Evolutionary conservation across 2,888 invertebrate species (phyloP).

Genomic region (Halictus quadricinctus): DNA sequence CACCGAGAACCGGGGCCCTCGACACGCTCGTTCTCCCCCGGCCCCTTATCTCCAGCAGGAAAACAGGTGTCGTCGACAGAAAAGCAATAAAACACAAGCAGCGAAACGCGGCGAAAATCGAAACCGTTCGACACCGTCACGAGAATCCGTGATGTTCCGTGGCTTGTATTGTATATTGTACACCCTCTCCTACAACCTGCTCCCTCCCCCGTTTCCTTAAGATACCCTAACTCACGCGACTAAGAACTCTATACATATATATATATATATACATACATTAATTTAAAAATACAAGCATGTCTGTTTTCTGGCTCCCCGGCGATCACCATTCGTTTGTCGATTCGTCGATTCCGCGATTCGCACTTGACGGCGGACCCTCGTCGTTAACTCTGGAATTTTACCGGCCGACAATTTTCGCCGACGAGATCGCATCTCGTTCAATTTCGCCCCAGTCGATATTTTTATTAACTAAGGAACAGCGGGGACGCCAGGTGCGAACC

Average conservation of each 20-base stretch:
- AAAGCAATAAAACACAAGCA: conserved; percentile 52
- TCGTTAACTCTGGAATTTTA: conserved; percentile 10
- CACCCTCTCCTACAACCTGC: conserved; percentile 57
- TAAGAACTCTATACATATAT: conserved; percentile 79
- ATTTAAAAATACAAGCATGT: conserved; percentile 79
- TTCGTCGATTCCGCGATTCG: neutral
- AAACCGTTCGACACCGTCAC: conserved; percentile 64
- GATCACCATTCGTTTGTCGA: neutral
- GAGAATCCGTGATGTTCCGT: conserved; percentile 78
- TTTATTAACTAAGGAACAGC: neutral
- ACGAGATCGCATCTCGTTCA: conserved; percentile 10
- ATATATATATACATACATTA: conserved; percentile 80
- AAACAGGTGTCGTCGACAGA: conserved; percentile 49
- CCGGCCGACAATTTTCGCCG: neutral
- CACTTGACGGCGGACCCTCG: neutral
- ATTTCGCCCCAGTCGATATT: neutral
- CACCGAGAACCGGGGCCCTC: conserved; percentile 49
- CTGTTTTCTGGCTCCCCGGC: conserved; percentile 40
- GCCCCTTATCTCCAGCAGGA: conserved; percentile 7
- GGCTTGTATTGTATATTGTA: conserved; percentile 82
- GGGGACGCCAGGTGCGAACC: conserved; percentile 31
- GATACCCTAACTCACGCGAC: conserved; percentile 76
- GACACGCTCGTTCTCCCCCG: neutral
- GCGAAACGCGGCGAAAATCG: conserved; percentile 67
- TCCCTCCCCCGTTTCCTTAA: conserved; percentile 31